These are phyloP conservation scores for Burhinus oedicnemus DNA, from an alignment of 2,113 vertebrate genomes.

Conservation along the genomic window DNA sequence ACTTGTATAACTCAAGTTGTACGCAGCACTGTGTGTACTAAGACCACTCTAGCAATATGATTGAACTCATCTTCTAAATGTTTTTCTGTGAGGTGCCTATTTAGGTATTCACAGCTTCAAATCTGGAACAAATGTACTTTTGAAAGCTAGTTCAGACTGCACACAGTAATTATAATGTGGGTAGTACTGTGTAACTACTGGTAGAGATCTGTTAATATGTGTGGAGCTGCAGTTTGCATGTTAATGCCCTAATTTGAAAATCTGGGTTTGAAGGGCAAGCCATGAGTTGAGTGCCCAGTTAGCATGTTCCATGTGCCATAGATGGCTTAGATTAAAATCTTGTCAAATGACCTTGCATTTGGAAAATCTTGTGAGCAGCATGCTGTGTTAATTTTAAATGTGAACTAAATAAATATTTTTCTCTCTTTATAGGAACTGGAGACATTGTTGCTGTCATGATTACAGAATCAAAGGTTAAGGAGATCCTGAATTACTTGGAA, in stretches of 20 bases:
- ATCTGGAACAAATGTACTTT: not conserved
- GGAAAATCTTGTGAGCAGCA: not conserved
- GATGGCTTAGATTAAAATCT: not conserved
- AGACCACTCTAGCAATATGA: not conserved
- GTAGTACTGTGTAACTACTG: not conserved
- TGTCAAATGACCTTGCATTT: not conserved
- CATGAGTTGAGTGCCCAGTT: not conserved
- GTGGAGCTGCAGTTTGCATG: not conserved
- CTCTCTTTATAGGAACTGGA: slow-evolving; percentile 86
- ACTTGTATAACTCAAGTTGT: not conserved
- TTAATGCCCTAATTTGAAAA: not conserved
- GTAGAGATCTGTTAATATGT: not conserved
- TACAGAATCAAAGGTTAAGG: slow-evolving; percentile 91
- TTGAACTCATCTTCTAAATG: not conserved
- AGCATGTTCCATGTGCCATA: not conserved
- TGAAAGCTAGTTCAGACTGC: not conserved
- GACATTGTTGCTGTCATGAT: slow-evolving; percentile 98
- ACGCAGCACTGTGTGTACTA: rapidly evolving
- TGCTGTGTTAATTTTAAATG: not conserved
- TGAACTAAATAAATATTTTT: not conserved
- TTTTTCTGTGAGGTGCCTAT: not conserved
- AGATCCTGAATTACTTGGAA: slow-evolving; percentile 92
- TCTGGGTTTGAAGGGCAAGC: not conserved
- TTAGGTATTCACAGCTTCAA: not conserved
- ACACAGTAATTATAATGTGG: not conserved